A percentile compares a stretch with the other conserved stretches of the same genome.
These are phyloP conservation scores for Dichetophora obliterata DNA, from an alignment of 2,888 invertebrate species.

Conservation along the genomic window DNA sequence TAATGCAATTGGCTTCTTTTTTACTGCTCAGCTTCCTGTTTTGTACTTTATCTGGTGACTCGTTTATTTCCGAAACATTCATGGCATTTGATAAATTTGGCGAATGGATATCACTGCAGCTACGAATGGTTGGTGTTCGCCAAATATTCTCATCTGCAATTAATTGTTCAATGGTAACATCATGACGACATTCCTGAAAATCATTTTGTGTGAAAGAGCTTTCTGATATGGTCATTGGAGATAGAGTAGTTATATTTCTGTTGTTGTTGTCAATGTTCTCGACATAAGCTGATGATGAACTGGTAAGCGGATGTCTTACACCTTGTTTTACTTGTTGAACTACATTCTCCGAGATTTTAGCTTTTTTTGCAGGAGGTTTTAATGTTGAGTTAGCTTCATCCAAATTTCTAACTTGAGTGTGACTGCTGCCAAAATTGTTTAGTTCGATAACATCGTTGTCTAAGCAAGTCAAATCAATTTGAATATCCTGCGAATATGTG, in stretches of 20 bases:
- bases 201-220: not conserved
- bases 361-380: not conserved
- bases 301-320: not conserved
- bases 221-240: not conserved
- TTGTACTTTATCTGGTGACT: conserved; percentile 16
- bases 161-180: not conserved
- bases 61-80: conserved; percentile 41
- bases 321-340: not conserved
- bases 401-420: not conserved
- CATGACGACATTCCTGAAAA: not conserved
- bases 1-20: not conserved
- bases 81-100: conserved; percentile 37
- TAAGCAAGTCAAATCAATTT: not conserved
- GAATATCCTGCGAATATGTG: not conserved
- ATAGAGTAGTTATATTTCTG: not conserved
- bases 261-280: not conserved
- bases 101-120: conserved; percentile 5
- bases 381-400: not conserved
- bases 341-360: not conserved
- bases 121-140: not conserved
- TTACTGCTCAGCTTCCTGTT: not conserved
- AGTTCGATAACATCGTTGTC: too few relatives aligned
- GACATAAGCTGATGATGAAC: not conserved
- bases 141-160: not conserved
- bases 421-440: too few relatives aligned